A percentile compares a stretch with the other conserved stretches of the same genome.
phyloP scores from a whole-genome alignment of 92 coral and sea anemone genomes.

The Zoanthus gigantus region DNA sequence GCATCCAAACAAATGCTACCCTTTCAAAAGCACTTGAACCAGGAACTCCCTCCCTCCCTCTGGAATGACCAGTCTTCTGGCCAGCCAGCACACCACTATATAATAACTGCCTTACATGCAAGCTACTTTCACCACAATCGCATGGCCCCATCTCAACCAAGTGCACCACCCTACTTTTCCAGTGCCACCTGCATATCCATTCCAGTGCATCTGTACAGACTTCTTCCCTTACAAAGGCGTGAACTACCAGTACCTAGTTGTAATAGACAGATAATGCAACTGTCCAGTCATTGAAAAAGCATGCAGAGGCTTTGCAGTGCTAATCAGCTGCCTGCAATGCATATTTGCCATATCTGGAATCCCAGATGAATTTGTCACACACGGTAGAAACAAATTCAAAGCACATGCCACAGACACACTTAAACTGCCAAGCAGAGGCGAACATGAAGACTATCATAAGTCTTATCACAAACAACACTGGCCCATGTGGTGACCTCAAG shows the following conservation, averaged over 20 bases:
- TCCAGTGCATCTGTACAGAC: background rate
- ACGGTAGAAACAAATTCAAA: constrained; percentile 63
- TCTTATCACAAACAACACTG: too few species aligned
- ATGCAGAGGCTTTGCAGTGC: background rate
- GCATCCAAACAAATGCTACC: too few species aligned
- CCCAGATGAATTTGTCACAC: constrained; percentile 65
- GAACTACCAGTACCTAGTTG: too few species aligned
- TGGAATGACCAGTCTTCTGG: background rate
- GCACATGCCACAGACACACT: constrained; percentile 64
- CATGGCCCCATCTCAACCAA: background rate
- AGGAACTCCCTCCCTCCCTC: too few species aligned
- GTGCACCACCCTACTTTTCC: background rate
- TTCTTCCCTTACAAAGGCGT: too few species aligned
- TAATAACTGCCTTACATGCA: background rate
- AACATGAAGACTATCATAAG: constrained; percentile 34
- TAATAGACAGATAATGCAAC: too few species aligned
- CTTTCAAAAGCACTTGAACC: too few species aligned
- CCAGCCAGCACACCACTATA: background rate
- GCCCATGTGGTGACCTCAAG: too few species aligned
- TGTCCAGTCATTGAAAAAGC: too few species aligned
- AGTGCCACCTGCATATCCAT: background rate
- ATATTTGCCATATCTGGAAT: constrained; percentile 68
- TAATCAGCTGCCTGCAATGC: constrained; percentile 58
- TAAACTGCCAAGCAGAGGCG: constrained; percentile 58
- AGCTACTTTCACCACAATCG: background rate